These are phyloP conservation scores for Euplexia lucipara DNA, from an alignment of 2,888 invertebrate genomes.

Conservation along the genomic window DNA sequence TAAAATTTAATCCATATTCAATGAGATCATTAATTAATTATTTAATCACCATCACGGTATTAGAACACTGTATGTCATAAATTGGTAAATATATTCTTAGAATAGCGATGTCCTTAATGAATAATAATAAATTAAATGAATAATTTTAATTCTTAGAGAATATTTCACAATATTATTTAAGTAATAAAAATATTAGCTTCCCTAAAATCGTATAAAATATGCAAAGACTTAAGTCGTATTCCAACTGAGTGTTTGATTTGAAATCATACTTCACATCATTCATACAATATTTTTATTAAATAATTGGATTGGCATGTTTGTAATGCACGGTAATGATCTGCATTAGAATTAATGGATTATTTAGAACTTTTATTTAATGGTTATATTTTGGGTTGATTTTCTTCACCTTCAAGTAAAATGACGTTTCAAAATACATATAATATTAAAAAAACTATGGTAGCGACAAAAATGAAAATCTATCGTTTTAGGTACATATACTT, in stretches of 20 bases:
- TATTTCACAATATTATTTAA: constrained; percentile 47
- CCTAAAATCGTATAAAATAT: constrained; percentile 29
- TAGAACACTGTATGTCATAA: constrained; percentile 12
- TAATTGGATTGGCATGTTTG: neutral
- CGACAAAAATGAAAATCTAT: neutral
- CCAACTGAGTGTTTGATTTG: constrained; percentile 1
- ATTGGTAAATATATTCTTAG: constrained; percentile 11
- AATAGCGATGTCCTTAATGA: constrained; percentile 29
- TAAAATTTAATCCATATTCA: constrained; percentile 11
- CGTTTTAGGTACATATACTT: neutral
- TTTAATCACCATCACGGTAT: constrained; percentile 7
- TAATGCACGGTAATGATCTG: neutral
- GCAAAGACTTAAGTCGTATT: constrained; percentile 26
- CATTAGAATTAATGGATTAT: neutral
- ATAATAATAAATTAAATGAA: constrained; percentile 33
- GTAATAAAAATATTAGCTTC: constrained; percentile 24
- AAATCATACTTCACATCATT: constrained; percentile 16
- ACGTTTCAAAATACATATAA: too few species aligned
- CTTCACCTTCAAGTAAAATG: too few species aligned
- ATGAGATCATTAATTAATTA: constrained; percentile 17
- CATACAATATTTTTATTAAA: neutral
- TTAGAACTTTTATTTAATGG: neutral
- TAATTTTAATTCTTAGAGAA: too few species aligned
- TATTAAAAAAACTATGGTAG: too few species aligned
- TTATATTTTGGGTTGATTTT: neutral